A percentile compares a stretch with the other conserved stretches of the same genome.
Evolutionary conservation across 2,888 invertebrate species (phyloP).

Genomic region (Polylopha cassiicola): DNA sequence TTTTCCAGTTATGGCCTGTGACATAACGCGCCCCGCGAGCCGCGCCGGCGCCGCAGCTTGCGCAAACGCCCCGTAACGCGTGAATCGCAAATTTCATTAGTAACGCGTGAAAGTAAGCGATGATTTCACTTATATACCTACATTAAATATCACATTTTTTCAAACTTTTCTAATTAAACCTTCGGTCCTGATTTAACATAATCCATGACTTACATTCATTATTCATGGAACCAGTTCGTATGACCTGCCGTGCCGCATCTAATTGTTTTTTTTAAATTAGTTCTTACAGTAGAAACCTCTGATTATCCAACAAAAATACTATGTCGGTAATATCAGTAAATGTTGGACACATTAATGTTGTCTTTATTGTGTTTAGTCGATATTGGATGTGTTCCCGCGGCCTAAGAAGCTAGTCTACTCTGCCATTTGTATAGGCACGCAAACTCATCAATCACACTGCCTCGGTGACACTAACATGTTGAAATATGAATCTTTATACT

Average conservation of each 20-base stretch:
- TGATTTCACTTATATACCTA: constrained; percentile 49
- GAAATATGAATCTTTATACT: constrained; percentile 4
- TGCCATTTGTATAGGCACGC: constrained; percentile 5
- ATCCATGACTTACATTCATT: constrained; percentile 27
- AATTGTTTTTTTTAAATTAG: no score
- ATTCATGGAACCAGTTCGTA: constrained; percentile 12
- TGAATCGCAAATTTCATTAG: constrained; percentile 69
- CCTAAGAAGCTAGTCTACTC: constrained; percentile 6
- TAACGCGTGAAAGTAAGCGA: constrained; percentile 63
- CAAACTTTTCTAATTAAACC: constrained; percentile 38
- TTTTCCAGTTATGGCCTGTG: constrained; percentile 24
- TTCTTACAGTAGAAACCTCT: no score
- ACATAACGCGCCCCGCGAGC: constrained; percentile 27
- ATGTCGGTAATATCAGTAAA: no score
- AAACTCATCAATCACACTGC: constrained; percentile 12
- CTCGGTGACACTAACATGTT: constrained; percentile 5
- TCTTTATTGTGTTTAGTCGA: no score
- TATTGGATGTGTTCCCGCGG: no score
- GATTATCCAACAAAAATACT: no score
- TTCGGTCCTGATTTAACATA: constrained; percentile 35
- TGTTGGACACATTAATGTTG: no score
- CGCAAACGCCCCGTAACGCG: constrained; percentile 48
- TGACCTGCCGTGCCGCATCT: no score
- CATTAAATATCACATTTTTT: constrained; percentile 24
- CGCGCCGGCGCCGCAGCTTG: constrained; percentile 30